Evolutionary conservation across 2,888 invertebrate species (phyloP).

Genomic region (Hemaris fuciformis): DNA sequence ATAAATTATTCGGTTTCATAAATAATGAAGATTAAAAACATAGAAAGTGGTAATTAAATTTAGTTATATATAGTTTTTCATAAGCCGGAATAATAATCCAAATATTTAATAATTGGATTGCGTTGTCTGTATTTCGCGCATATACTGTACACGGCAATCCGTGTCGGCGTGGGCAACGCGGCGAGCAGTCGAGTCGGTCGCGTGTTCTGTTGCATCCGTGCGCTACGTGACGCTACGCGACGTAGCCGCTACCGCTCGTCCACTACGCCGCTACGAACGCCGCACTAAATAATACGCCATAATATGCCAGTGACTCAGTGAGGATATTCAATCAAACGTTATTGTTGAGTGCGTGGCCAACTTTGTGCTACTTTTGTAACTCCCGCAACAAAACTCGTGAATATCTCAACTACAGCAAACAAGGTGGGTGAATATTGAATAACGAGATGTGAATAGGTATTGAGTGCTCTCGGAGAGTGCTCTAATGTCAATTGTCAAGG

Average conservation of each 20-base stretch:
- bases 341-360: slow-evolving; percentile 45
- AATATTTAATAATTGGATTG: slow-evolving; percentile 1
- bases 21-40: too few relatives aligned
- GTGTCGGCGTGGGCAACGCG: slow-evolving; percentile 59
- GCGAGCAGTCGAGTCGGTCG: slow-evolving; percentile 64
- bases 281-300: slow-evolving; percentile 25
- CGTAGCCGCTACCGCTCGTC: slow-evolving; percentile 40
- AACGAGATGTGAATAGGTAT: slow-evolving; percentile 50
- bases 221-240: slow-evolving; percentile 58
- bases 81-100: slow-evolving; percentile 21
- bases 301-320: slow-evolving; percentile 53
- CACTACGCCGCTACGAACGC: slow-evolving; percentile 49
- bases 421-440: slow-evolving; percentile 65
- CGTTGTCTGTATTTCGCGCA: slow-evolving; percentile 33
- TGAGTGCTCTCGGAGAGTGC: slow-evolving; percentile 42
- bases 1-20: too few relatives aligned
- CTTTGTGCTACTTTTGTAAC: slow-evolving; percentile 41
- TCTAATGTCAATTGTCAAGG: slow-evolving; percentile 80
- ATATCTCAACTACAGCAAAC: slow-evolving; percentile 23
- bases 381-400: slow-evolving; percentile 27
- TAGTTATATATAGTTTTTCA: too few relatives aligned
- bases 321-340: slow-evolving; percentile 40
- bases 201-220: slow-evolving; percentile 65
- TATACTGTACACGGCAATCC: slow-evolving; percentile 60
- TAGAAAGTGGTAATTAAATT: too few relatives aligned